phyloP scores from a whole-genome alignment of 2,888 invertebrate genomes.

The Cheilosia variabilis region DNA sequence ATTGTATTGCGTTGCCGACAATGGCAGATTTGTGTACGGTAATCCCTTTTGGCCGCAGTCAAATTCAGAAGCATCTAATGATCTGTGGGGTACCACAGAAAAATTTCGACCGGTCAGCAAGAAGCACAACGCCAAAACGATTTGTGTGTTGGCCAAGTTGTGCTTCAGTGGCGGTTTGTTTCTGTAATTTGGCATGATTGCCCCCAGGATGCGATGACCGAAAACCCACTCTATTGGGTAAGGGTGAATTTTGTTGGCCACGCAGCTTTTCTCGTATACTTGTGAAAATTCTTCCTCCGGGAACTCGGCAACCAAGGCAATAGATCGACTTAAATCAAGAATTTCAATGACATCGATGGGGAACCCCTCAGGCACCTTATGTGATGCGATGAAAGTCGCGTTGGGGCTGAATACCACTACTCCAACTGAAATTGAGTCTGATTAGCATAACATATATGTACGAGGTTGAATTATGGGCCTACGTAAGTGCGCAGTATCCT shows the following conservation, averaged over 20 bases:
- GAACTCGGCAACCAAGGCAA: constrained; percentile 60
- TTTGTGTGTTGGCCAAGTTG: constrained; percentile 78
- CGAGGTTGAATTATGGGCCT: constrained; percentile 39
- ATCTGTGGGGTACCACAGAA: too few relatives aligned
- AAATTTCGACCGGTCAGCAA: constrained; percentile 76
- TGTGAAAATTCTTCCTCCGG: constrained; percentile 74
- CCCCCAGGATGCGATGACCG: constrained; percentile 77
- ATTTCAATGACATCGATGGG: constrained; percentile 78
- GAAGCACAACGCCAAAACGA: constrained; percentile 78
- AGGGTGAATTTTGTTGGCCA: constrained; percentile 61
- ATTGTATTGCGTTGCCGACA: too few relatives aligned
- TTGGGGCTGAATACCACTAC: constrained; percentile 74
- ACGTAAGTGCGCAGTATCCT: constrained; percentile 78
- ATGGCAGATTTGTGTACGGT: too few relatives aligned
- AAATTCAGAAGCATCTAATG: too few relatives aligned
- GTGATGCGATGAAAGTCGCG: constrained; percentile 77
- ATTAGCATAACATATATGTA: background rate
- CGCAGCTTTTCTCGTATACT: constrained; percentile 77
- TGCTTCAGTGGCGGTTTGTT: constrained; percentile 77
- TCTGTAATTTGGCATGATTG: constrained; percentile 79
- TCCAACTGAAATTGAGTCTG: constrained; percentile 76
- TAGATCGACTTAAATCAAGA: constrained; percentile 77
- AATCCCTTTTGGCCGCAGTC: too few relatives aligned
- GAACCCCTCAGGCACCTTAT: constrained; percentile 73
- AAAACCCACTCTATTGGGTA: constrained; percentile 76